phyloP scores from a whole-genome alignment of 2,113 vertebrate species.

The Athene noctua region DNA sequence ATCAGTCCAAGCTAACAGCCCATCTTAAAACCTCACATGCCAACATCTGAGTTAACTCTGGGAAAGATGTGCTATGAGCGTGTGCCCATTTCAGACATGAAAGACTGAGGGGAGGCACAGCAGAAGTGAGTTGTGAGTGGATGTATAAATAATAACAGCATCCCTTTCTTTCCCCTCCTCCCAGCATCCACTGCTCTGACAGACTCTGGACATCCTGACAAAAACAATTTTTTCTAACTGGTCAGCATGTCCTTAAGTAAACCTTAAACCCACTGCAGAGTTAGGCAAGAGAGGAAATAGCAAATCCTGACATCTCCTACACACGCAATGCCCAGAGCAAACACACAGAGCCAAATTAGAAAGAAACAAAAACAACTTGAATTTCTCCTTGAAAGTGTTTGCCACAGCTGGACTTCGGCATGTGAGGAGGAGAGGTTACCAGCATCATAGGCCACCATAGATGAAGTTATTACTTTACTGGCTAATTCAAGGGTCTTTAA shows the following conservation, averaged over 20 bases:
- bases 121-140: background rate
- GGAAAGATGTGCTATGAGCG: background rate
- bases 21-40: background rate
- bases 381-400: background rate
- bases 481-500: background rate
- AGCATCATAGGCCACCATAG: background rate
- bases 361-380: background rate
- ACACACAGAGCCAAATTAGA: background rate
- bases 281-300: constrained; percentile 24
- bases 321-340: background rate
- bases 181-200: background rate
- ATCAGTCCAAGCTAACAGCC: background rate
- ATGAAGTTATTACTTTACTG: background rate
- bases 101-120: background rate
- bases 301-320: background rate
- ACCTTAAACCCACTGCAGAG: constrained; percentile 6
- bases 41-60: background rate
- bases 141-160: background rate
- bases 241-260: constrained; percentile 25
- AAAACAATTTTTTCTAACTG: constrained; percentile 14
- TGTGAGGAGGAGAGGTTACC: background rate
- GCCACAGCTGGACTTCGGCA: background rate
- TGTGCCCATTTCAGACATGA: background rate
- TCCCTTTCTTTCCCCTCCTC: background rate
- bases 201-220: background rate